Base-by-base conservation (phyloP, 2,113 vertebrate species). In the Dinomys branickii region DNA sequence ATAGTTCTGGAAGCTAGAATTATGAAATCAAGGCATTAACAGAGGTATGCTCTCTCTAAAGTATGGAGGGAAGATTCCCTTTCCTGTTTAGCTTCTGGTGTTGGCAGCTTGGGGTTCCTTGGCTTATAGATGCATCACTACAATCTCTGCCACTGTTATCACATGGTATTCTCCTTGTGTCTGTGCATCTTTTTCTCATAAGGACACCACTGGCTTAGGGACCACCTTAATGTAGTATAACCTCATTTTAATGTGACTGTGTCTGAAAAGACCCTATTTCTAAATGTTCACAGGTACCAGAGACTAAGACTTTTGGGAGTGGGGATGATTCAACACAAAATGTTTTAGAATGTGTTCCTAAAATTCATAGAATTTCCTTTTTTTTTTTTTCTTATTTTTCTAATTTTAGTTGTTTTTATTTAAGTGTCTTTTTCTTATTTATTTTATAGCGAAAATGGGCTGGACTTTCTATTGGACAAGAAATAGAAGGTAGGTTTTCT, bases 401-500 rank as follows among this genome's bases (percentile, higher is more conserved):
- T 89, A 56, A 81, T 35, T 92, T 90, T 59, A 61, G 88, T 73
- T 65, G n/a, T 71, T 87, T 94, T 97, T 7, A 6, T 94, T 93
- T 85, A 63, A 98, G 17, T 0, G 1, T 52, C 44, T 82, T 94
- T 47, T 41, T 71, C 94, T 88, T 87, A 94, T 90, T 96, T 97
- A 63, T 88, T 94, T 98, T 96, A 41, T 98, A 99, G 99, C 99
- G 99, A 86, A 99, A 99, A 99, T 99, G 99, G 99, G 99, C 99
- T 0, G 99, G 99, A 33, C 99, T 99, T 41, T 99, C 99, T 56
- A 99, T 99, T 4, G 99, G 99, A 20, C 99, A 99, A 93, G 99
- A 99, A 0, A 99, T 99, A 28, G 99, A 99, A 97, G 99, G 99
- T 99, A 98, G 98, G 98, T 97, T 88, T 56, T 35, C 54, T 38